Base-by-base conservation (phyloP, 2,888 invertebrate species). In the Eupithecia subumbrata region DNA sequence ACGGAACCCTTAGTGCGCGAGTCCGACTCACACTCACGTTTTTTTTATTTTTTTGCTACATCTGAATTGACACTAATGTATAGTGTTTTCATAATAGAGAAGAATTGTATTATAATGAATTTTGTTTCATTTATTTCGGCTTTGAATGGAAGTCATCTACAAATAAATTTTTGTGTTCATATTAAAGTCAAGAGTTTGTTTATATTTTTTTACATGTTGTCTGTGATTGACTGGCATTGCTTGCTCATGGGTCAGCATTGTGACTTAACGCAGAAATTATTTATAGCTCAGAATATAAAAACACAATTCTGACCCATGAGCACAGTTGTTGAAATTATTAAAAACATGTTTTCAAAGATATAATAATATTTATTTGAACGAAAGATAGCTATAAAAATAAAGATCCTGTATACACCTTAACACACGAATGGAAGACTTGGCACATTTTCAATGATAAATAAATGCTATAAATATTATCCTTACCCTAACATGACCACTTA, bases 371-470 rank as follows among this genome's bases (percentile, higher is more conserved):
- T 25, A 60, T 60, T 22, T 60, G 14, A 56, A 74, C 74, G 72
- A 72, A 76, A 74, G 40, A 76, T 52, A 66, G 5, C 67, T 81
- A 79, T 60, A 76, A 81, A 79, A 76, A 77, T 77, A 78, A 74
- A 75, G 43, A 72, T 75, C 74, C 75, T 76, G 67, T 84, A 83
- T 22, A 68, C 68, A 40, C 22, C 79, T 82, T 74, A 43, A 67
- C 56, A 72, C 56, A 74, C 52, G 71, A 73, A 79, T 80, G 81
- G 81, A 81, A 81, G 81, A 81, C 81, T 64, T 76, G 74, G 72
- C 72, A 79, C 71, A 78, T 52, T 66, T 43, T 71, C 60, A 73
- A 77, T 81, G 60, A 77, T 80, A 82, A 48, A 84, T 81, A 83
- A 78, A 79, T 79, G 40, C 45, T 75, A 69, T 69, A 45, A 66